Evolutionary conservation across 2,888 invertebrate species (phyloP), one percentile per base, ranked within the genome.

Genomic region (Ormyrus pomaceus): DNA sequence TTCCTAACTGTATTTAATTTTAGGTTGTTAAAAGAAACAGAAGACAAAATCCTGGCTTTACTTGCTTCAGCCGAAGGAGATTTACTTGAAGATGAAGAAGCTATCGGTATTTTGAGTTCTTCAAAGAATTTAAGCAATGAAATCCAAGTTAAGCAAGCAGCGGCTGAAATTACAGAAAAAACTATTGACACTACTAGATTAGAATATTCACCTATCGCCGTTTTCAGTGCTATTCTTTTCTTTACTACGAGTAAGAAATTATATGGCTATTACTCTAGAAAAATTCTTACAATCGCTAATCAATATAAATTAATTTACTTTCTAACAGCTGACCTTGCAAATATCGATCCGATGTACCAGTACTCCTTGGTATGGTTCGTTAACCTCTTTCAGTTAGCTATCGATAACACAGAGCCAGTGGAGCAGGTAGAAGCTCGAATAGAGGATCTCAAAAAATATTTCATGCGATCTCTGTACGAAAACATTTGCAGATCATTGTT

Each of bases 261-360:
- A 6, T 53, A 34, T 34, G 45, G 6, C 13, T 59, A 59, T 59
- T 59, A 19, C 8, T 19, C 34, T 59, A 34, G 34, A 34, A 34
- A 34, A 34, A 34, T 34, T 34, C 34, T 34, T 34, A 34, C 3
- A 34, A 56, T 56, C 56, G n/a, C 10, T 6, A 19, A 59, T 48
- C 58, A 45, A n/a, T 45, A 56, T n/a, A 56, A 45, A 4, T 34
- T 55, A 19, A 34, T 34, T 34, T 34, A 34, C 34, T 34, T 3
- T 34, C 53, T 34, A 46, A 10, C 88, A 95, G 96, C 95, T 79
- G 96, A 97, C 79, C 91, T 99, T 87, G 95, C 97, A 6, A 95
- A 96, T 87, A 97, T 99, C 84, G 98, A 99, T 91, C 98, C 98
- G 2, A 98, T 98, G 98, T 99, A 99, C 91, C 98, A 98, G 89